A percentile compares a stretch with the other conserved stretches of the same genome.
phyloP scores from a whole-genome alignment of 1,140 invertebrate genomes.

The Cepaea nemoralis region DNA sequence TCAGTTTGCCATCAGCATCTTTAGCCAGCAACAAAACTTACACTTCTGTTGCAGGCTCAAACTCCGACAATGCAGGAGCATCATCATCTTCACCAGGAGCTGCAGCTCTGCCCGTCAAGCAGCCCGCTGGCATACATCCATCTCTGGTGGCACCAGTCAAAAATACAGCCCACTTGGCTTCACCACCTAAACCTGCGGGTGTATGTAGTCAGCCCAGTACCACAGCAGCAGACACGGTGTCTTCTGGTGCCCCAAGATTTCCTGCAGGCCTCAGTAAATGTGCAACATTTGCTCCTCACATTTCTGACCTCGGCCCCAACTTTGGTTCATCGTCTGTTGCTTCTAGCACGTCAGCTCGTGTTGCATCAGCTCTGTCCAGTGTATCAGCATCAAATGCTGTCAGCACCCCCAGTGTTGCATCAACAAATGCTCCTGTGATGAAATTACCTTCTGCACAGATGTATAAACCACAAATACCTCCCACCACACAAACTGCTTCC shows the following conservation, averaged over 20 bases:
- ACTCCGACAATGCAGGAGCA: background rate
- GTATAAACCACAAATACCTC: background rate
- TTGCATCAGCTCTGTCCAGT: slow-evolving; percentile 6
- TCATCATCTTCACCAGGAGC: background rate
- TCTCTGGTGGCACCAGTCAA: background rate
- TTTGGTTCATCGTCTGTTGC: background rate
- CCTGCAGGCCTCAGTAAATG: background rate
- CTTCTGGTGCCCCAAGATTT: background rate
- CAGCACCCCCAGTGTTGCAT: background rate
- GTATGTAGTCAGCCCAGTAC: background rate
- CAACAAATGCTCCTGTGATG: background rate
- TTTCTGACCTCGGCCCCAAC: slow-evolving; percentile 19
- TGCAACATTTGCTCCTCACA: background rate
- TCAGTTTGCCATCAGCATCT: background rate
- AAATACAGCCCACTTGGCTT: background rate
- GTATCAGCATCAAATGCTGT: background rate
- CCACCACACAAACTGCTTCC: background rate
- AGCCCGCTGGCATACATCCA: background rate
- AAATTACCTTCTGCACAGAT: background rate
- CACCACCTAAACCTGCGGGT: background rate
- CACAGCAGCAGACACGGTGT: too few relatives aligned
- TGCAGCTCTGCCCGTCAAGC: background rate
- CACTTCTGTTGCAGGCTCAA: background rate
- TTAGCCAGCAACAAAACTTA: background rate
- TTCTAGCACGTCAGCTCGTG: slow-evolving; percentile 18